A percentile compares a stretch with the other conserved stretches of the same genome.
Conservation (phyloP, 2,797 vertebrate species). For the Neomorphus geoffroyi region DNA sequence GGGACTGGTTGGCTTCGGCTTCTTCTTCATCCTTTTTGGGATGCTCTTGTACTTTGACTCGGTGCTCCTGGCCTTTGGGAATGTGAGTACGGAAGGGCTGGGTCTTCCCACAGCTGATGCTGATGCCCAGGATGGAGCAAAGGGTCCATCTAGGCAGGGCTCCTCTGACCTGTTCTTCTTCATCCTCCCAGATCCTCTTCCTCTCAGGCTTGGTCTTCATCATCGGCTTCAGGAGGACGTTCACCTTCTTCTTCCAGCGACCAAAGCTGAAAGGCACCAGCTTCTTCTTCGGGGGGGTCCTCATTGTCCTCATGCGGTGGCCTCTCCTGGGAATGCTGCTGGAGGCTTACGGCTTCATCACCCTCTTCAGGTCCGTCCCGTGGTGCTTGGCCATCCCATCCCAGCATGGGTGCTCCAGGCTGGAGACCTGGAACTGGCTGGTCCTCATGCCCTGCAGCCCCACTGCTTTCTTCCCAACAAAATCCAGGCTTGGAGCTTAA, state of each 20-base stretch:
- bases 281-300: slow-evolving; percentile 88
- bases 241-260: slow-evolving; percentile 88
- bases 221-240: slow-evolving; percentile 84
- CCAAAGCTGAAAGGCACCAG: slow-evolving; percentile 85
- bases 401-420: rapidly evolving
- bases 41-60: slow-evolving; percentile 91
- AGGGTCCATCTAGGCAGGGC: background rate
- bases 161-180: background rate
- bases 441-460: background rate
- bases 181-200: slow-evolving; percentile 82
- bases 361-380: slow-evolving; percentile 83
- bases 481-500: background rate
- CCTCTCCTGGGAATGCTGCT: slow-evolving; percentile 87
- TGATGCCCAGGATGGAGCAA: too few relatives aligned
- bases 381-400: rapidly evolving
- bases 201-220: slow-evolving; percentile 84
- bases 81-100: slow-evolving; percentile 78
- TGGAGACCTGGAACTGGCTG: background rate
- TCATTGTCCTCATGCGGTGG: slow-evolving; percentile 86
- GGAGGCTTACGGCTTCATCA: slow-evolving; percentile 87
- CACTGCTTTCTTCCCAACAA: background rate
- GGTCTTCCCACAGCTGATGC: rapidly evolving
- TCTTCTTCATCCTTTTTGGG: slow-evolving; percentile 90
- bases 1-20: slow-evolving; percentile 84
- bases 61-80: slow-evolving; percentile 90